Evolutionary conservation across 2,888 invertebrate genomes (phyloP).

Genomic region (Zygaena filipendulae): DNA sequence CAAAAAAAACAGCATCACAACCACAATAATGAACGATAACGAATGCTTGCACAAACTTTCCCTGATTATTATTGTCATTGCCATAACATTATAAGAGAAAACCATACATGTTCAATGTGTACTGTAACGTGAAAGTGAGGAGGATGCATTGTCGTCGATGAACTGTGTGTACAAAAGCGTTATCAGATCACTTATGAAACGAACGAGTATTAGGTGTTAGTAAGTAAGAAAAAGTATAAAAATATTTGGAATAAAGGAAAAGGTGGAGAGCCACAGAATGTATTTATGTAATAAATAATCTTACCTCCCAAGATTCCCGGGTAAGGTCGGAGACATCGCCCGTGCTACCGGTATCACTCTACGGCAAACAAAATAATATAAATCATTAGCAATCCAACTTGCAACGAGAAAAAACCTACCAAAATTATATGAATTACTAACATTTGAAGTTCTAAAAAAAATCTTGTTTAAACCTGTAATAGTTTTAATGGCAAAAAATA

Average conservation of each 20-base stretch:
- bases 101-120: conserved; percentile 60
- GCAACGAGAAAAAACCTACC: no score
- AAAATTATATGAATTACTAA: conserved; percentile 6
- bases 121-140: conserved; percentile 52
- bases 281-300: conserved; percentile 30
- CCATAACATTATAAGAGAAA: no score
- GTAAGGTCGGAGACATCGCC: conserved; percentile 84
- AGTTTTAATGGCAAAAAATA: no score
- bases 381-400: no score
- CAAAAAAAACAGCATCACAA: no score
- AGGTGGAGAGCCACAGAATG: conserved; percentile 9
- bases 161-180: conserved; percentile 37
- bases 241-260: conserved; percentile 15
- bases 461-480: no score
- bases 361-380: conserved; percentile 20
- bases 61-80: no score
- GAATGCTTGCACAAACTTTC: no score
- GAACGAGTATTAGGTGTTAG: no score
- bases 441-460: no score
- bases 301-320: conserved; percentile 94
- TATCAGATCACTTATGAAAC: no score
- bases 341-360: conserved; percentile 72
- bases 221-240: conserved; percentile 32
- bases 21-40: no score
- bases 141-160: conserved; percentile 33